Conservation (phyloP, 2,797 vertebrate species). For the Platalea minor region DNA sequence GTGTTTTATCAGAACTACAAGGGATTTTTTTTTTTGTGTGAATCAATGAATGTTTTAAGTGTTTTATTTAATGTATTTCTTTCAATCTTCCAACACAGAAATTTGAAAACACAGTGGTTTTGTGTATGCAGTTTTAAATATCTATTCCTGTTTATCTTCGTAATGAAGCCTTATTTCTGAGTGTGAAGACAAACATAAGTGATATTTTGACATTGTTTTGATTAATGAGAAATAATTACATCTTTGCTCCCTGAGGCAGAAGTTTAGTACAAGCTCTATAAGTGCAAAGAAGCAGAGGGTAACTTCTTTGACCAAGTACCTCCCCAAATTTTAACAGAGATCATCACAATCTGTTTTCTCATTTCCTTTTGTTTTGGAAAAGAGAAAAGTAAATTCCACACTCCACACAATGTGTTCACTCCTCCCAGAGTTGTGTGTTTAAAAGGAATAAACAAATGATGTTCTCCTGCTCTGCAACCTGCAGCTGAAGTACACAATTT, state of each 20-base stretch:
- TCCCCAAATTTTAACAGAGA: background rate
- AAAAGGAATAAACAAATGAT: background rate
- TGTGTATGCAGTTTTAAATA: background rate
- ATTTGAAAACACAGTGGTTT: background rate
- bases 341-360: background rate
- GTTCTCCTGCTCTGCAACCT: background rate
- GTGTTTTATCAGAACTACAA: background rate
- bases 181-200: background rate
- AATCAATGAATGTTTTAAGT: background rate
- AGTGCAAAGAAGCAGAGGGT: background rate
- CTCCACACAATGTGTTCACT: background rate
- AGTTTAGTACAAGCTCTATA: background rate
- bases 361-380: background rate
- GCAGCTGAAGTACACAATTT: background rate
- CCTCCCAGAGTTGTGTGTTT: background rate
- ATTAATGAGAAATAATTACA: background rate
- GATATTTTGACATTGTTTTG: background rate
- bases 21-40: background rate
- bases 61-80: background rate
- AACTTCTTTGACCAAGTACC: background rate
- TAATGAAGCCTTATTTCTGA: background rate
- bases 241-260: rapidly evolving
- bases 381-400: background rate
- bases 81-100: background rate
- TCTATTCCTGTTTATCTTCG: background rate